These are phyloP conservation scores for Cataglyphis cursor DNA, from an alignment of 2,888 invertebrate genomes.

Conservation along the genomic window DNA sequence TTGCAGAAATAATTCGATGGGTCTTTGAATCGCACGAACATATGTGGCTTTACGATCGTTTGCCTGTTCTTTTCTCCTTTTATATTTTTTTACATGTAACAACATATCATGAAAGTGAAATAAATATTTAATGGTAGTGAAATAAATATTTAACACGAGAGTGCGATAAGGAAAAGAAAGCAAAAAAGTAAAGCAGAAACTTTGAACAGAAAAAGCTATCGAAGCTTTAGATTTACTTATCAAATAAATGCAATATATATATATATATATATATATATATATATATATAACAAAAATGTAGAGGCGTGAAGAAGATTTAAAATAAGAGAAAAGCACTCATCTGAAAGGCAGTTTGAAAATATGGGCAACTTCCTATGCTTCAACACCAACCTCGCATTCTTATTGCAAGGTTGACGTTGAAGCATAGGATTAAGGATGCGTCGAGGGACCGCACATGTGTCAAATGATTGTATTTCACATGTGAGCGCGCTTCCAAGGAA, in stretches of 20 bases:
- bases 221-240: not conserved
- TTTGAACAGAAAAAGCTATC: not conserved
- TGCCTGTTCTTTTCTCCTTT: not conserved
- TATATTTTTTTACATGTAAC: not conserved
- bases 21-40: not conserved
- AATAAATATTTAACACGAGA: not conserved
- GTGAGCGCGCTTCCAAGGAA: constrained; percentile 61
- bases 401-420: constrained; percentile 64
- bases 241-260: not conserved
- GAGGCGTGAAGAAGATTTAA: not conserved
- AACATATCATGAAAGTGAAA: not conserved
- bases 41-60: not conserved
- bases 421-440: constrained; percentile 76
- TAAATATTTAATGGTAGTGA: not conserved
- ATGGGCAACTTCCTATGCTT: constrained; percentile 76
- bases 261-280: too few relatives aligned
- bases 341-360: constrained; percentile 72
- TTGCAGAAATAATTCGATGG: not conserved
- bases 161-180: not conserved
- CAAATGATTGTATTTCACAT: constrained; percentile 76
- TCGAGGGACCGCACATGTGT: constrained; percentile 65
- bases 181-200: not conserved
- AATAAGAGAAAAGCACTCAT: constrained; percentile 46
- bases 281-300: not conserved
- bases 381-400: constrained; percentile 18